Conservation (phyloP, 2,113 vertebrate genomes). For the Condylura cristata region DNA sequence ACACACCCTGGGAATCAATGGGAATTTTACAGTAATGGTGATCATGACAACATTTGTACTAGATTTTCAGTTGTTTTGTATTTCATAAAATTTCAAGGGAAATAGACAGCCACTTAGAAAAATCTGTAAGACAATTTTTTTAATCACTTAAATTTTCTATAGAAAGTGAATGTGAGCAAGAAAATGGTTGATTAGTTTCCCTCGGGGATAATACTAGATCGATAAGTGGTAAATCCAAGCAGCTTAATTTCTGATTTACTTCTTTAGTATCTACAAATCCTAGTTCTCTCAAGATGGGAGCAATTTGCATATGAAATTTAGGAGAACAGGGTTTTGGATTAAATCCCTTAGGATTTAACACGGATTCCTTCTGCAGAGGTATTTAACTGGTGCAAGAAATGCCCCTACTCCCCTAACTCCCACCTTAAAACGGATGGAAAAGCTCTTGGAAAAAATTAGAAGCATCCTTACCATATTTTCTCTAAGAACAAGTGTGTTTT, state of each 20-base stretch:
- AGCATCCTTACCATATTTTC: constrained; percentile 16
- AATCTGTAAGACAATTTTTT: not conserved
- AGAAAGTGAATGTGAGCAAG: constrained; percentile 50
- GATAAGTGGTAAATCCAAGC: constrained; percentile 59
- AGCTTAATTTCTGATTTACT: constrained; percentile 71
- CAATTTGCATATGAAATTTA: constrained; percentile 69
- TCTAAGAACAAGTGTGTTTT: not conserved
- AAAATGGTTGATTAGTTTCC: constrained; percentile 47
- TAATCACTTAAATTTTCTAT: constrained; percentile 55
- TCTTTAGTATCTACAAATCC: constrained; percentile 70
- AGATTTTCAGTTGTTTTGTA: constrained; percentile 68
- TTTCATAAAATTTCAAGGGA: constrained; percentile 57
- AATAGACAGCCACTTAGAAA: constrained; percentile 49
- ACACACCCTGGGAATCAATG: constrained; percentile 31
- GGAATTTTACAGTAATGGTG: constrained; percentile 62
- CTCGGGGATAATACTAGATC: constrained; percentile 39
- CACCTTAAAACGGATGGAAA: not conserved
- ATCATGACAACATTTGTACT: constrained; percentile 50
- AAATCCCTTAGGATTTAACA: not conserved
- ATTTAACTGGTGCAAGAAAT: not conserved
- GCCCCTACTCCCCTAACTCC: not conserved
- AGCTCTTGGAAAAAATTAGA: constrained; percentile 35
- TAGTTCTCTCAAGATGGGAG: constrained; percentile 53
- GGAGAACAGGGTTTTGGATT: constrained; percentile 41
- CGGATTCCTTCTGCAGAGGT: constrained; percentile 41